Conservation (phyloP, 2,888 invertebrate species). For the Scaptomyza parva region DNA sequence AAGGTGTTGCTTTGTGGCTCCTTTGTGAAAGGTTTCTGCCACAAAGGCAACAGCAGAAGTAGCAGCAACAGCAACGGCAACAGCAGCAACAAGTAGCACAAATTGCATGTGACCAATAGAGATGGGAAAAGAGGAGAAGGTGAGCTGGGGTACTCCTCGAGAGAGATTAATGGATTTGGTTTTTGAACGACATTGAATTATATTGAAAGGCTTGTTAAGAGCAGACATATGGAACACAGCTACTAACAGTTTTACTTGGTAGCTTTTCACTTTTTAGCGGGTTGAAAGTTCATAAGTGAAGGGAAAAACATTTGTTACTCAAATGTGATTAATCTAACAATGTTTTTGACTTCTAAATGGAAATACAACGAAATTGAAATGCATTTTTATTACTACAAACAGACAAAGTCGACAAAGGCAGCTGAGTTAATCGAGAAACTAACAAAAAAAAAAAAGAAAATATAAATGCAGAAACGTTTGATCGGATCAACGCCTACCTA, state of each 20-base stretch:
- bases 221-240: slow-evolving; percentile 63
- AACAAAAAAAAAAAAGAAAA: slow-evolving; percentile 31
- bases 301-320: not conserved
- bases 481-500: slow-evolving; percentile 76
- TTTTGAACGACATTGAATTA: slow-evolving; percentile 60
- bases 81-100: slow-evolving; percentile 76
- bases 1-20: slow-evolving; percentile 62
- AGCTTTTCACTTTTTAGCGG: slow-evolving; percentile 11
- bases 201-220: slow-evolving; percentile 62
- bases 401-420: not conserved
- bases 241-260: slow-evolving; percentile 9
- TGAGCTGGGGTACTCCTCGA: slow-evolving; percentile 11
- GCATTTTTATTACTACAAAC: not conserved
- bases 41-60: slow-evolving; percentile 19
- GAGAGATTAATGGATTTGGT: slow-evolving; percentile 63
- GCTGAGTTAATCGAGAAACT: slow-evolving; percentile 29
- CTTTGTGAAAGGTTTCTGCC: slow-evolving; percentile 51
- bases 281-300: slow-evolving; percentile 1
- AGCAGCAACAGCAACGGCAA: slow-evolving; percentile 42
- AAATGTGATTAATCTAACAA: no score
- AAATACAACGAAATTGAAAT: not conserved
- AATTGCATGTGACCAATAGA: slow-evolving; percentile 58
- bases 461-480: slow-evolving; percentile 45
- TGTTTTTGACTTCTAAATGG: not conserved
- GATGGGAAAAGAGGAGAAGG: not conserved